Evolutionary conservation across 2,113 vertebrate genomes (phyloP).

Genomic region (Atherinomorus stipes): DNA sequence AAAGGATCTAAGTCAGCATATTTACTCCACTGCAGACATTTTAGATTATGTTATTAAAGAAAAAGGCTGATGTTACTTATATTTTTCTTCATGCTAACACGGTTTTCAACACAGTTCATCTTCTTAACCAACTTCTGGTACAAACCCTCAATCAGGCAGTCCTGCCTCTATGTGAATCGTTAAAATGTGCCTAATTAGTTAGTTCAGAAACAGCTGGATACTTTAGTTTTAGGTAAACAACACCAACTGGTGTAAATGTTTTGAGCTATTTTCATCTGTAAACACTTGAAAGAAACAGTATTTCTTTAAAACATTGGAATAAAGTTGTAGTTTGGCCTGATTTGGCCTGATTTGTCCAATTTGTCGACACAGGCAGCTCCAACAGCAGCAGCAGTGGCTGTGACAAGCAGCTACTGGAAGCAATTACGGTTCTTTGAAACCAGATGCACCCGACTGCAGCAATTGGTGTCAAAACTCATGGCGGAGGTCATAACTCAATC

Average conservation of each 20-base stretch:
- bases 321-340: not conserved
- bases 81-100: slow-evolving; percentile 6
- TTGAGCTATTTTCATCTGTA: not conserved
- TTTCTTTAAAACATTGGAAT: not conserved
- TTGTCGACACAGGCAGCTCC: slow-evolving; percentile 6
- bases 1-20: slow-evolving; percentile 61
- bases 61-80: slow-evolving; percentile 2
- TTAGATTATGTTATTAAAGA: slow-evolving; percentile 37
- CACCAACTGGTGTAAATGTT: not conserved
- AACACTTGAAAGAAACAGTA: not conserved
- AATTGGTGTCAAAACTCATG: slow-evolving; percentile 17
- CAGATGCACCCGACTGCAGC: slow-evolving; percentile 2
- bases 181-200: not conserved
- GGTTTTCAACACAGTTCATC: not conserved
- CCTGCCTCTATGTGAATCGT: not conserved
- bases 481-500: slow-evolving; percentile 18
- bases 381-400: not conserved
- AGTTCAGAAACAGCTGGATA: not conserved
- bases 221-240: not conserved
- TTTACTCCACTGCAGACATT: slow-evolving; percentile 49
- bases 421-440: slow-evolving; percentile 29
- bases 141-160: not conserved
- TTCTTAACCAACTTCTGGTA: not conserved
- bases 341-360: slow-evolving; percentile 11
- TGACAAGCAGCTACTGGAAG: slow-evolving; percentile 14